These are phyloP conservation scores for Drosophila antonietae DNA, from an alignment of 2,888 invertebrate species.

Conservation along the genomic window DNA sequence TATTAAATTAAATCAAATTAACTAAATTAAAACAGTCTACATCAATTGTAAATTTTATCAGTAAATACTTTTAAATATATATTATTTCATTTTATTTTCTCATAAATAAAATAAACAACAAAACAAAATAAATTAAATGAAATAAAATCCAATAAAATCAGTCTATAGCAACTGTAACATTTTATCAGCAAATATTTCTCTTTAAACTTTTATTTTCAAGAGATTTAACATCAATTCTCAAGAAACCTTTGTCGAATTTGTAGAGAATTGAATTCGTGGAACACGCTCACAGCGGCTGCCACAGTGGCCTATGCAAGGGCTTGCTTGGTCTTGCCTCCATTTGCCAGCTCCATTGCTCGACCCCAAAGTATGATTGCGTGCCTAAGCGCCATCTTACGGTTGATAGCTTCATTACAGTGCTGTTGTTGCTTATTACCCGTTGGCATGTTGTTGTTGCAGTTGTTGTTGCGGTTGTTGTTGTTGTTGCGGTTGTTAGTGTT, in stretches of 20 bases:
- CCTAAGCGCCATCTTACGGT: conserved; percentile 78
- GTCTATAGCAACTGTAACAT: too few species aligned
- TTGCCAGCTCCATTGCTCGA: conserved; percentile 17
- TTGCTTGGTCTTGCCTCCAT: conserved; percentile 19
- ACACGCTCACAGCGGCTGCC: conserved; percentile 9
- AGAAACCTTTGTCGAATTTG: not conserved
- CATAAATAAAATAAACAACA: too few species aligned
- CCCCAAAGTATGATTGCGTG: conserved; percentile 76
- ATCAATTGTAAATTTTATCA: too few species aligned
- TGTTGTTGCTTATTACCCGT: conserved; percentile 69
- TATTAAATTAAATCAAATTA: too few species aligned
- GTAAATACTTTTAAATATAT: too few species aligned
- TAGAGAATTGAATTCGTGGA: conserved; percentile 2
- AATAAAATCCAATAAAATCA: too few species aligned
- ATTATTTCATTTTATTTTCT: too few species aligned
- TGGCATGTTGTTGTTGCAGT: conserved; percentile 41
- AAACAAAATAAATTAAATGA: too few species aligned
- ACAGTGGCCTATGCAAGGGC: conserved; percentile 16
- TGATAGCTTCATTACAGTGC: conserved; percentile 77
- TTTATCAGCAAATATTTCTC: too few species aligned
- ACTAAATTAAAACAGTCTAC: too few species aligned
- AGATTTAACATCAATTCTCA: not conserved
- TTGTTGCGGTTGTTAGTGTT: conserved; percentile 23
- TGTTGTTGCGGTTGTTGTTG: conserved; percentile 22
- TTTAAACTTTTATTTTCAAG: not conserved